Evolutionary conservation across 2,888 invertebrate species (phyloP).

Genomic region (Uropetala carovei): DNA sequence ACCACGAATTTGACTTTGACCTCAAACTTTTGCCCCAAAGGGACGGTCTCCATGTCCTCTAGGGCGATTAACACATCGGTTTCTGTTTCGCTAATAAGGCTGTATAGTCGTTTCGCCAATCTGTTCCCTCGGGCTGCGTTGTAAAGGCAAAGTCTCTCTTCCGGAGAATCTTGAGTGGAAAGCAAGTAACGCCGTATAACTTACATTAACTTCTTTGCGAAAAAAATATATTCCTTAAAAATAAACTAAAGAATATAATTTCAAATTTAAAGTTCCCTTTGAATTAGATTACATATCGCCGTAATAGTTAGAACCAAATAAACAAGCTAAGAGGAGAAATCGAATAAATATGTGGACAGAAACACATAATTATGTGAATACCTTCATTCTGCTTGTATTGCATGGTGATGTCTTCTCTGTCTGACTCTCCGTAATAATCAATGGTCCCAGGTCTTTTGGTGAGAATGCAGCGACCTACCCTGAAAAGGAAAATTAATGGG

Average conservation of each 20-base stretch:
- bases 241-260: neutral
- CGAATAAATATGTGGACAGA: neutral
- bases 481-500: conserved; percentile 73
- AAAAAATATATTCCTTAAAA: neutral
- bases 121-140: neutral
- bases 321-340: neutral
- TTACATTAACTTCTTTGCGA: neutral
- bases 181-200: neutral
- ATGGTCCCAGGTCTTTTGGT: conserved; percentile 86
- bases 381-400: conserved; percentile 85
- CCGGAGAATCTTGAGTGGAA: neutral
- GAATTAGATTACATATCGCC: neutral
- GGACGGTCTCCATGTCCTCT: neutral
- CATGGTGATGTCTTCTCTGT: conserved; percentile 83
- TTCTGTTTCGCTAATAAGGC: neutral
- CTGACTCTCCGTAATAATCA: conserved; percentile 84
- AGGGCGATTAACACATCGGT: neutral
- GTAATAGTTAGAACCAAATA: neutral
- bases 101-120: neutral
- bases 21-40: neutral
- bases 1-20: neutral
- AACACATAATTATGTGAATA: conserved; percentile 68
- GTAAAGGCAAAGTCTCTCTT: neutral
- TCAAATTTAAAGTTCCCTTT: no score
- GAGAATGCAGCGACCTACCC: conserved; percentile 85